Percentiles rank a stretch among this genome's conserved stretches.
These are phyloP conservation scores for Oreochromis aureus DNA, from an alignment of 2,113 vertebrate species.

Conservation along the genomic window DNA sequence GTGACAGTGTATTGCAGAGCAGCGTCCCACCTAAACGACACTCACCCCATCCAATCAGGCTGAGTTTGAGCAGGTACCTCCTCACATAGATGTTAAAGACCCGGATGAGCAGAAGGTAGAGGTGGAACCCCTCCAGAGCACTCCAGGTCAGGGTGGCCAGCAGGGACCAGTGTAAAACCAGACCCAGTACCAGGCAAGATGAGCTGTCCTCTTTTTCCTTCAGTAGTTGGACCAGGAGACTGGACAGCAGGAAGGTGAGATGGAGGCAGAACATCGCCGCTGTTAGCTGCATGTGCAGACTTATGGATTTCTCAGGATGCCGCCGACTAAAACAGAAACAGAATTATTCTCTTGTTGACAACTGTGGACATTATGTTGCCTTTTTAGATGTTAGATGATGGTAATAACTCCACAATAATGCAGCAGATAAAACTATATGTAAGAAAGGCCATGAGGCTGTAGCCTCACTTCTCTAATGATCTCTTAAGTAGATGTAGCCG, in stretches of 20 bases:
- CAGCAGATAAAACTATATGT: rapidly evolving
- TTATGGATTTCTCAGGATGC: constrained; percentile 65
- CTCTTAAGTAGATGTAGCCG: neutral
- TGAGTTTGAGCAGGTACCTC: constrained; percentile 68
- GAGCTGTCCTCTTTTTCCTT: rapidly evolving
- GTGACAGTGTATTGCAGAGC: neutral
- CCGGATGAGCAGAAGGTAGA: constrained; percentile 65
- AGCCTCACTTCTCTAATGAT: neutral
- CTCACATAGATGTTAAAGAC: constrained; percentile 72
- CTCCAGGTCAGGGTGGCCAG: constrained; percentile 63
- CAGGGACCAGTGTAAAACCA: constrained; percentile 66
- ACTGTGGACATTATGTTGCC: rapidly evolving
- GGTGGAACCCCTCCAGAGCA: constrained; percentile 68
- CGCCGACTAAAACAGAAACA: constrained; percentile 39
- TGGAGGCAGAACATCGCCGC: constrained; percentile 79
- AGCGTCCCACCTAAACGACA: neutral
- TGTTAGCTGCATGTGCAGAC: constrained; percentile 75
- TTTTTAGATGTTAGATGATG: neutral
- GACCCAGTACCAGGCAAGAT: constrained; percentile 59
- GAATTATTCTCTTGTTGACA: rapidly evolving
- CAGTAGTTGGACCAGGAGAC: neutral
- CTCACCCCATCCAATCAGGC: constrained; percentile 70
- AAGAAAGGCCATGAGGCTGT: neutral
- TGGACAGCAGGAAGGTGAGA: constrained; percentile 72
- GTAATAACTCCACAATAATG: neutral